These are phyloP conservation scores for Coelopa pilipes DNA, from an alignment of 2,888 invertebrate genomes.

Conservation along the genomic window DNA sequence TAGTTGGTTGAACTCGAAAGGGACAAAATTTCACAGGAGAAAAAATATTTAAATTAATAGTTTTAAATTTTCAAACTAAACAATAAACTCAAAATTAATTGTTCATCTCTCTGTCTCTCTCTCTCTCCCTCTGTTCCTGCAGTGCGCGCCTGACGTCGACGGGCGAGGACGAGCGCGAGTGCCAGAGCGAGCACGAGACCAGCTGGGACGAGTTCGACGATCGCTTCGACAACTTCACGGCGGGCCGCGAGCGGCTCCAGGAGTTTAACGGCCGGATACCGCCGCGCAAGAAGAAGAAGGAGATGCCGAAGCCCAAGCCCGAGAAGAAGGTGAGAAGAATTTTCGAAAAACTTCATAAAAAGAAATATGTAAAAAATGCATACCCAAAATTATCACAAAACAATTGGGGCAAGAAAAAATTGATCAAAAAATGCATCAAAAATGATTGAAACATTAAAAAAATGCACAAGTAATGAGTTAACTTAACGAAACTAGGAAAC, in stretches of 20 bases:
- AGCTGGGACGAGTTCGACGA: slow-evolving; percentile 67
- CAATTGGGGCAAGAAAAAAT: too few species aligned
- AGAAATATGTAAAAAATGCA: too few species aligned
- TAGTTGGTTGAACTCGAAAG: too few species aligned
- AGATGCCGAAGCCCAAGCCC: slow-evolving; percentile 54
- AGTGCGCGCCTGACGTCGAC: slow-evolving; percentile 66
- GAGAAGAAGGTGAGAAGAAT: slow-evolving; percentile 54
- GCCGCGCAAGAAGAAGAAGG: slow-evolving; percentile 66
- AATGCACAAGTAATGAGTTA: too few species aligned
- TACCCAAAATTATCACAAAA: too few species aligned
- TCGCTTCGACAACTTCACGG: slow-evolving; percentile 65
- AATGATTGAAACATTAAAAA: too few species aligned
- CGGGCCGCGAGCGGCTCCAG: slow-evolving; percentile 65
- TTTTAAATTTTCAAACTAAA: background rate
- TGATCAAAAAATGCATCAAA: too few species aligned
- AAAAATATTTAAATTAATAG: too few species aligned
- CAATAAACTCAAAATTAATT: slow-evolving; percentile 30
- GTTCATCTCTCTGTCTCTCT: slow-evolving; percentile 32
- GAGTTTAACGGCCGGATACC: slow-evolving; percentile 67
- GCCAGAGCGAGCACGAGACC: slow-evolving; percentile 65
- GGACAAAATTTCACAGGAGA: too few species aligned
- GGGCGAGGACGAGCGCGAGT: slow-evolving; percentile 66
- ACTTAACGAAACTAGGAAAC: too few species aligned
- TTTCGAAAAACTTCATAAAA: too few species aligned
- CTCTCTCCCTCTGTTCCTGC: slow-evolving; percentile 40